Evolutionary conservation across 2,797 vertebrate species (phyloP).

Genomic region (Cirrhinus molitorella): DNA sequence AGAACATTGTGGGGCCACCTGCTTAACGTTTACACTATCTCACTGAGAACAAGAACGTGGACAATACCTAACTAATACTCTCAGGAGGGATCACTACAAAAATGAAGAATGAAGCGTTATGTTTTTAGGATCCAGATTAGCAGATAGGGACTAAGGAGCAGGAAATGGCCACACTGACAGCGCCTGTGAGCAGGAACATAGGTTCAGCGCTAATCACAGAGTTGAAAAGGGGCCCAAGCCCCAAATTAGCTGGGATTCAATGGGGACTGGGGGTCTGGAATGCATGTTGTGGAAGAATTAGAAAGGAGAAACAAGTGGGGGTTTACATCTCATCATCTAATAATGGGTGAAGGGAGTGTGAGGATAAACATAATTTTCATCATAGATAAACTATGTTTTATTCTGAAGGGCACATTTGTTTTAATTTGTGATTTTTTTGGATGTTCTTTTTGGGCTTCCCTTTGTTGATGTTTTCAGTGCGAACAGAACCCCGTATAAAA

Average conservation of each 20-base stretch:
- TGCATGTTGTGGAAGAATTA: constrained; percentile 45
- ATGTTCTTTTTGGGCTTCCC: constrained; percentile 20
- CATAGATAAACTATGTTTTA: constrained; percentile 34
- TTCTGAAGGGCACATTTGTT: constrained; percentile 37
- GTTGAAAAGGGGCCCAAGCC: constrained; percentile 25
- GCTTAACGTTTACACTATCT: constrained; percentile 50
- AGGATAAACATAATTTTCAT: constrained; percentile 15
- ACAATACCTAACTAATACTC: constrained; percentile 52
- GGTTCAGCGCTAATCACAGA: constrained; percentile 41
- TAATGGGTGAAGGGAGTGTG: constrained; percentile 5
- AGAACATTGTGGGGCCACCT: constrained; percentile 34
- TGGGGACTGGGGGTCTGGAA: constrained; percentile 47
- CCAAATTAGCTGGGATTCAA: constrained; percentile 35
- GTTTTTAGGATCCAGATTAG: constrained; percentile 37
- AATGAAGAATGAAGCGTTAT: neutral
- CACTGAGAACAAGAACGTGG: constrained; percentile 59
- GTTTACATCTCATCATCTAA: constrained; percentile 44
- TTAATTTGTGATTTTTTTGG: constrained; percentile 26
- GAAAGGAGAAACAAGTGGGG: constrained; percentile 34
- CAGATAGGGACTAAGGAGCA: constrained; percentile 27
- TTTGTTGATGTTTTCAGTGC: constrained; percentile 33
- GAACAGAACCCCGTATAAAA: constrained; percentile 50
- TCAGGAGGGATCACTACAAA: constrained; percentile 10
- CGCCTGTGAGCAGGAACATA: constrained; percentile 24
- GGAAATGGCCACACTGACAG: constrained; percentile 19